Evolutionary conservation across 2,888 invertebrate species (phyloP).

Genomic region (Pandemis corylana): DNA sequence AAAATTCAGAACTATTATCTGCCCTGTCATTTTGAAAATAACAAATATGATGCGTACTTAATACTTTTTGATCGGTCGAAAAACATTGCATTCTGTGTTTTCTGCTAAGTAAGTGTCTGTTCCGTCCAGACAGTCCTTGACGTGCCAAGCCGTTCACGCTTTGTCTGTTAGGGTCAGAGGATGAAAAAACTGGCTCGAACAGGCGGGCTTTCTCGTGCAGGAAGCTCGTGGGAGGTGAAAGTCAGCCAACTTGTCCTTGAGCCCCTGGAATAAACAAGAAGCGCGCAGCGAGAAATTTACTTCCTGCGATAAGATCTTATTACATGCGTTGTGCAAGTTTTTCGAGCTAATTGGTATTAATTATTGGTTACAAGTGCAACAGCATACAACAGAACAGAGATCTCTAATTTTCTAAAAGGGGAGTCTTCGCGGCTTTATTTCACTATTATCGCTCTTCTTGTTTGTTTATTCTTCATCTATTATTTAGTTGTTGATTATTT

Average conservation of each 20-base stretch:
- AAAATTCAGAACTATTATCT: too few relatives aligned
- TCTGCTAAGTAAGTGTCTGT: conserved; percentile 28
- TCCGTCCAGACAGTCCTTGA: conserved; percentile 45
- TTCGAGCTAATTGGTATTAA: conserved; percentile 22
- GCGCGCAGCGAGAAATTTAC: conserved; percentile 48
- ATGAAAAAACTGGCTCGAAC: conserved; percentile 61
- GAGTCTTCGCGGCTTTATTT: not conserved
- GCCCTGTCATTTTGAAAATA: too few relatives aligned
- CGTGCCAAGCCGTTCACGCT: conserved; percentile 47
- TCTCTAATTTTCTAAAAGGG: not conserved
- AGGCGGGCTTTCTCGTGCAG: conserved; percentile 69
- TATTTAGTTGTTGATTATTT: not conserved
- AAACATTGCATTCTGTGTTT: not conserved
- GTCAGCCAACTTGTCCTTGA: conserved; percentile 72
- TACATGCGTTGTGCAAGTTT: conserved; percentile 12
- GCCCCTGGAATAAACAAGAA: conserved; percentile 60
- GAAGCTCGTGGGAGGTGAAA: conserved; percentile 75
- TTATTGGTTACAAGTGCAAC: conserved; percentile 2
- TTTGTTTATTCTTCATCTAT: not conserved
- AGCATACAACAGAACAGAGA: not conserved
- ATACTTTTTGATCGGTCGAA: not conserved
- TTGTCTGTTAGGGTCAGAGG: conserved; percentile 56
- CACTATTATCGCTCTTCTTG: not conserved
- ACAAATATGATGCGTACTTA: too few relatives aligned
- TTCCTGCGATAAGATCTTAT: conserved; percentile 13